Percentiles rank a stretch among this genome's conserved stretches.
Conservation (phyloP, 2,113 vertebrate genomes). For the Chaenocephalus aceratus region DNA sequence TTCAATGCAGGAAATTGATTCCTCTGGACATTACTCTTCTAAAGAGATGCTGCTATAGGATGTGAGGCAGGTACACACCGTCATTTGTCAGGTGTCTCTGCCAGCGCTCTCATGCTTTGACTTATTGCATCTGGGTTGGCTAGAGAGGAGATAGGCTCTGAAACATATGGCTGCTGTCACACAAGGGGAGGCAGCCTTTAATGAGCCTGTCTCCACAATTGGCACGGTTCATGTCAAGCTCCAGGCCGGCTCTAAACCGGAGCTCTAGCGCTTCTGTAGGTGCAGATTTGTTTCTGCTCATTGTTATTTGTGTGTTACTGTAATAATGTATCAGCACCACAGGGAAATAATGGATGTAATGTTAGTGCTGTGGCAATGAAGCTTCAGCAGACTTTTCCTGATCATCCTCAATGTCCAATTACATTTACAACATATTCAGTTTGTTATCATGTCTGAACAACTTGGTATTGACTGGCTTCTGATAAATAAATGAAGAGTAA, state of each 20-base stretch:
- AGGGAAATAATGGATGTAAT: neutral
- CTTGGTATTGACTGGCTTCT: slow-evolving; percentile 22
- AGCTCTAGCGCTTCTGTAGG: neutral
- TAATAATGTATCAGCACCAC: neutral
- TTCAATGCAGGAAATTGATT: slow-evolving; percentile 76
- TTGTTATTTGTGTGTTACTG: neutral
- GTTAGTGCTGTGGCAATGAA: neutral
- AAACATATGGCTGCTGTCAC: slow-evolving; percentile 65
- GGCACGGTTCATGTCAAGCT: slow-evolving; percentile 48
- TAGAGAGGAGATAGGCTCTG: slow-evolving; percentile 51
- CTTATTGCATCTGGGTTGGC: slow-evolving; percentile 58
- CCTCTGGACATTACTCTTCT: slow-evolving; percentile 56
- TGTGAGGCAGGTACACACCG: slow-evolving; percentile 48
- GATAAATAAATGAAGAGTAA: neutral
- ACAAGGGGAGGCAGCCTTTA: slow-evolving; percentile 61
- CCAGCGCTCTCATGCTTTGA: slow-evolving; percentile 38
- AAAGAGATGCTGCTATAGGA: slow-evolving; percentile 27
- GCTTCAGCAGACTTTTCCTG: neutral
- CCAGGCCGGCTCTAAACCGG: slow-evolving; percentile 11
- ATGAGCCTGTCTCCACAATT: slow-evolving; percentile 64
- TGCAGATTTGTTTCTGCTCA: neutral
- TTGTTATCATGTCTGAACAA: slow-evolving; percentile 25
- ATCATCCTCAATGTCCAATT: neutral
- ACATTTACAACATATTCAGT: neutral
- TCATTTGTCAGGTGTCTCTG: slow-evolving; percentile 64